A percentile compares a stretch with the other conserved stretches of the same genome.
Evolutionary conservation across 2,888 invertebrate species (phyloP).

Genomic region (Dicranocentrus wangi): DNA sequence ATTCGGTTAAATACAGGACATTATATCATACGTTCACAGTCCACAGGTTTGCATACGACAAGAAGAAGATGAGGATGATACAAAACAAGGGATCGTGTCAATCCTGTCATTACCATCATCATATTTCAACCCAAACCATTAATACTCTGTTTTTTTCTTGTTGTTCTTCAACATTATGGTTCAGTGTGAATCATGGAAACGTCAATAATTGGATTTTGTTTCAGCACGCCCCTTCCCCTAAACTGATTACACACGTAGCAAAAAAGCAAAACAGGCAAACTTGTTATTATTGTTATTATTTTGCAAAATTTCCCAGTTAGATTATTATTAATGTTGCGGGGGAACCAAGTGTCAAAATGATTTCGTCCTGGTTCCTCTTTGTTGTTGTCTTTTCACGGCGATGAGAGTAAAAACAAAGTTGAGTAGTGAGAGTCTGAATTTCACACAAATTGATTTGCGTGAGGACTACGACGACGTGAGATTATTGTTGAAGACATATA

Average conservation of each 20-base stretch:
- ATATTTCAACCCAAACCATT: conserved; percentile 48
- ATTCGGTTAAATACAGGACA: conserved; percentile 17
- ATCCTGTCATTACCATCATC: conserved; percentile 36
- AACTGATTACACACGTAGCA: background rate
- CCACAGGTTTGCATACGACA: background rate
- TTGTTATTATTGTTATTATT: background rate
- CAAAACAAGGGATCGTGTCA: conserved; percentile 42
- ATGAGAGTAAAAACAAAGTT: background rate
- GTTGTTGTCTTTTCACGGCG: too few species aligned
- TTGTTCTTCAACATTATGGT: background rate
- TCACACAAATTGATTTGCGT: conserved; percentile 37
- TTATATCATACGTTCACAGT: background rate
- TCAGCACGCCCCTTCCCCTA: background rate
- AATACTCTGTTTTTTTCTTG: conserved; percentile 30
- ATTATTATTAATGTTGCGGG: background rate
- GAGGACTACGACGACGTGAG: conserved; percentile 11
- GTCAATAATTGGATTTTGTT: conserved; percentile 41
- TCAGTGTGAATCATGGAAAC: background rate
- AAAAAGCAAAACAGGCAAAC: too few species aligned
- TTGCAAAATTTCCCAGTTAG: background rate
- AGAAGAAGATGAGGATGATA: too few species aligned
- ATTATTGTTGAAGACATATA: background rate
- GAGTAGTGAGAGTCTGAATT: too few species aligned
- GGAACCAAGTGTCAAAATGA: background rate
- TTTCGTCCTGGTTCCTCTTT: conserved; percentile 1